Evolutionary conservation across 37 sponge, comb jelly and placozoan genomes (phyloP).

Genomic region (Oscarella lobularis): DNA sequence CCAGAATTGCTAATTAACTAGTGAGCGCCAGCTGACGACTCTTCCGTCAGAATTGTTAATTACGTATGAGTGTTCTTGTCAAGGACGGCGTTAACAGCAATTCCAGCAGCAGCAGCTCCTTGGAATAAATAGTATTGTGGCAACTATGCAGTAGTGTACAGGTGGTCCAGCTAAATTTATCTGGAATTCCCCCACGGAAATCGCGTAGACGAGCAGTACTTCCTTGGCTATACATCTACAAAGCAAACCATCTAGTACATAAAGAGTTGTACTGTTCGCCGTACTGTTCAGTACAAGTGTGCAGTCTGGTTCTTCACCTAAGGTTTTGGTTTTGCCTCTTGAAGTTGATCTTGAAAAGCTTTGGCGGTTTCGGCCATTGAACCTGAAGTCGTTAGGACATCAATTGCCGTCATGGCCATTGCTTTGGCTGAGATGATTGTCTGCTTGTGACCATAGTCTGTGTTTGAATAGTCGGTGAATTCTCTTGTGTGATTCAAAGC

Average conservation of each 20-base stretch:
- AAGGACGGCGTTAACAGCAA: slow-evolving; percentile 74
- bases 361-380: slow-evolving; percentile 9
- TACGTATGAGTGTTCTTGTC: slow-evolving; percentile 29
- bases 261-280: no score
- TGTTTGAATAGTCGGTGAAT: slow-evolving; percentile 36
- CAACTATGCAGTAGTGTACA: neutral
- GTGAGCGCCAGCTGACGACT: slow-evolving; percentile 70
- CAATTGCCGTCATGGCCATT: slow-evolving; percentile 60
- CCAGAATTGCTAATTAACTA: no score
- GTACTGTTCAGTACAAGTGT: no score
- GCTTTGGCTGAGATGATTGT: slow-evolving; percentile 58
- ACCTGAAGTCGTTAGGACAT: slow-evolving; percentile 35
- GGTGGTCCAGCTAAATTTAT: neutral
- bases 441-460: slow-evolving; percentile 17
- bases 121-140: neutral
- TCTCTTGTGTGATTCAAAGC: slow-evolving; percentile 45
- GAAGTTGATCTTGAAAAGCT: no score
- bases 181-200: neutral
- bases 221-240: no score
- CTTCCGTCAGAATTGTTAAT: slow-evolving; percentile 84
- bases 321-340: no score
- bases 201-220: no score
- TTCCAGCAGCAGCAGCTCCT: slow-evolving; percentile 67
- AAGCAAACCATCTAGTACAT: no score
- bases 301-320: no score